Conservation (phyloP, 2,113 vertebrate species). For the Hemicordylus capensis region DNA sequence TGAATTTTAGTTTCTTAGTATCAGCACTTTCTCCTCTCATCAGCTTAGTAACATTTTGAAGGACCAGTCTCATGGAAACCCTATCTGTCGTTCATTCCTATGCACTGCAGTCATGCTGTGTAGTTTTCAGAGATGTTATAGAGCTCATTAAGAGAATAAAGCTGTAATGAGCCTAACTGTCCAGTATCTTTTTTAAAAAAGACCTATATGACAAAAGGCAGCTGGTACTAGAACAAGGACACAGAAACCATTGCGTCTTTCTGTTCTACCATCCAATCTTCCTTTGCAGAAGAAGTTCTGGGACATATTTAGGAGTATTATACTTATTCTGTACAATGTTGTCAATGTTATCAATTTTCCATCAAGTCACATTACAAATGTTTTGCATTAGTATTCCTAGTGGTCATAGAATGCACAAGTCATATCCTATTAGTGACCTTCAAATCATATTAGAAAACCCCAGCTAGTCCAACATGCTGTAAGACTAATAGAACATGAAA, state of each 20-base stretch:
- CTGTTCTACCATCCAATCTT: neutral
- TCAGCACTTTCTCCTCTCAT: neutral
- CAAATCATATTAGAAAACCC: conserved; percentile 41
- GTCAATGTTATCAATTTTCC: neutral
- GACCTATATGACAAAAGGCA: neutral
- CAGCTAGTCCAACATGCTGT: neutral
- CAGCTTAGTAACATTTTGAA: neutral
- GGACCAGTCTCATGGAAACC: neutral
- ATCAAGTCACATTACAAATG: neutral
- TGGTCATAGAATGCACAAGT: conserved; percentile 30
- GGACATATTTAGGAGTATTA: neutral
- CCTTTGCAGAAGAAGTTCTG: neutral
- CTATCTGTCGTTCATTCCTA: neutral
- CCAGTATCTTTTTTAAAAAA: neutral
- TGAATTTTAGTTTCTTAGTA: too few relatives aligned
- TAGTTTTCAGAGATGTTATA: neutral
- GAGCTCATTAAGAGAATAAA: neutral
- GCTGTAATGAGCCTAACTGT: neutral
- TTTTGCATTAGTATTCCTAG: conserved; percentile 19
- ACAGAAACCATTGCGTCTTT: neutral
- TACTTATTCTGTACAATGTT: conserved; percentile 15
- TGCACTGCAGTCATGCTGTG: neutral
- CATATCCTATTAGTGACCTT: conserved; percentile 20
- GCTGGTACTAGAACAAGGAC: neutral
- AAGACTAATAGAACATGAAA: conserved; percentile 31